Conservation (phyloP, 1,140 invertebrate species). For the Gyrodactylus salaris region DNA sequence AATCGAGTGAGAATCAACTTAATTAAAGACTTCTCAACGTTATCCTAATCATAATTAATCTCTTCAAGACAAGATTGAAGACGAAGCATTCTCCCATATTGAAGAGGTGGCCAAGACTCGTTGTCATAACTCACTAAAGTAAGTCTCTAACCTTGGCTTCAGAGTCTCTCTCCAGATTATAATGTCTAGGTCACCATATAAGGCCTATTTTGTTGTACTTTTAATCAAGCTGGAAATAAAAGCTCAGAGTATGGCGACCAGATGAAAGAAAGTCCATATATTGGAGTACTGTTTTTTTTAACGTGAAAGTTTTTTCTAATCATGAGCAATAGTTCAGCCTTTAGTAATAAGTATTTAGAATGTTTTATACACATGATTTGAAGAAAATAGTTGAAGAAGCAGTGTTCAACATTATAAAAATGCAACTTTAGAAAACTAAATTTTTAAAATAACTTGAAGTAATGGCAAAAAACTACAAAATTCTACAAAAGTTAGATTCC, state of each 20-base stretch:
- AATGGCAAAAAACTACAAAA: too few relatives aligned
- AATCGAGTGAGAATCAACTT: not conserved
- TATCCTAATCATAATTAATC: not conserved
- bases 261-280: too few relatives aligned
- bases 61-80: not conserved
- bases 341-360: not conserved
- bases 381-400: too few relatives aligned
- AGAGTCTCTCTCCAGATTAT: not conserved
- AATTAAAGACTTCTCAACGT: not conserved
- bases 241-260: too few relatives aligned
- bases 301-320: too few relatives aligned
- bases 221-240: not conserved
- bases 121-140: conserved; percentile 2
- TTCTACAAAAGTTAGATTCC: too few relatives aligned
- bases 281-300: too few relatives aligned
- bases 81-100: not conserved
- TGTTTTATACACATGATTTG: not conserved
- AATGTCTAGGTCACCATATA: not conserved
- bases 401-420: too few relatives aligned
- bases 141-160: too few relatives aligned
- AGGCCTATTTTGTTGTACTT: not conserved
- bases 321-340: too few relatives aligned
- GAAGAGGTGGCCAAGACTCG: conserved; percentile 1
- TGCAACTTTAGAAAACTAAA: too few relatives aligned
- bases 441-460: too few relatives aligned